Evolutionary conservation across 1,140 invertebrate species (phyloP), one percentile per base, ranked within the genome.

Genomic region (Ips typographus): DNA sequence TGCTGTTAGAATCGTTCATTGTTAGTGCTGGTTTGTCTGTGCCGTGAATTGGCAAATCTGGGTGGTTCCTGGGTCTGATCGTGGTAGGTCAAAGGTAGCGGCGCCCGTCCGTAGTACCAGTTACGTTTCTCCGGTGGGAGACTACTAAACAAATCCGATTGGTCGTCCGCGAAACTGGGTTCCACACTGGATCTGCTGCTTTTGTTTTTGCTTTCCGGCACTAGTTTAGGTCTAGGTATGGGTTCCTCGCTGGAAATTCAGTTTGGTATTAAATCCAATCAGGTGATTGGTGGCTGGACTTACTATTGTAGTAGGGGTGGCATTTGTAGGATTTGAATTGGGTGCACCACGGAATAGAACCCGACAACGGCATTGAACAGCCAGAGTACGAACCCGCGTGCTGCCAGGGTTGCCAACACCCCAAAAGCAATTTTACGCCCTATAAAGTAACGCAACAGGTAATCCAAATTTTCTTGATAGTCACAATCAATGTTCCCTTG

Each of bases 261-360:
- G 7, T 40, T 40, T 42, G n/a, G 5, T 59, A 6, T 42, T 42
- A 40, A 59, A 4, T 4, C 42, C 40, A 40, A 3, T 39, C 8
- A 1, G 37, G 0, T 22, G 22, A 22, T 22, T 22, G 22, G 22
- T 22, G 22, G 22, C 22, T 22, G 22, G 2, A 59, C 57, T 40
- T 42, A 59, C 57, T 59, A 59, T 59, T 59, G 57, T 37, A 59
- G 2, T n/a, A 59, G 39, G 38, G 40, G 57, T 2, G 57, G 57
- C 57, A 59, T 4, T 3, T 59, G 57, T 5, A 59, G n/a, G 5
- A 8, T 2, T 40, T 41, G 38, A 37, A 55, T 41, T 2, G 41
- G 8, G 8, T 7, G 36, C 0, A 65, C 51, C 3, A 65, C 36
- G 7, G 40, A 65, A 3, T 22, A 39, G 51, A 56, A 7, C 4